Evolutionary conservation across 2,113 vertebrate species (phyloP), one percentile per base, ranked within the genome.

Genomic region (Marmota monax): DNA sequence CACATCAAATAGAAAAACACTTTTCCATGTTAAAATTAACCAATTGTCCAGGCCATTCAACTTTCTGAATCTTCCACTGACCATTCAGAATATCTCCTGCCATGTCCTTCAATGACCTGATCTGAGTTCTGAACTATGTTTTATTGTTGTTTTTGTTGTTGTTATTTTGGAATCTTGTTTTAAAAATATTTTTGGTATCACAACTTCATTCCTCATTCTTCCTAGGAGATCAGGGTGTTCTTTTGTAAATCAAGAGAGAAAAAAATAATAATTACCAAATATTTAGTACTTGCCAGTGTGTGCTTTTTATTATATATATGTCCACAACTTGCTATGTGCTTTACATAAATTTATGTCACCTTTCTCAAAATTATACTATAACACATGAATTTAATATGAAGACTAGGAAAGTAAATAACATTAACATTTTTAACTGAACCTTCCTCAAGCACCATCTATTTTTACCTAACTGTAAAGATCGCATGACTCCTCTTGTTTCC

Each of bases 401-500:
- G 7, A 32, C 45, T 76, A 51, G 25, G 61, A 94, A 85, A 51
- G n/a, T 58, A 69, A 80, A 32, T 32, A 56, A n/a, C 13, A 25
- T 51, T 5, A 39, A 63, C 18, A 76, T 10, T 84, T 3, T 85
- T 69, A 83, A 79, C 25, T 72, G 27, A 2, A 18, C 65, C 4
- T 8, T 56, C 45, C 27, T 51, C 53, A 3, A 86, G n/a, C 23
- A 69, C 61, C 76, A 37, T 45, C 14, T 14, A 51, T 56, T 79
- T 69, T 90, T 70, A 39, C 7, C n/a, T 87, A 20, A 17, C 23
- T 51, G 4, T n/a, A 70, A 72, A 65, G 13, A 84, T 56, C 1
- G 0, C 0, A 18, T 4, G 17, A 3, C 9, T 32, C 48, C 4
- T 76, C 48, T 73, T 61, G 4, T 61, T 76, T 53, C 23, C 8